phyloP scores from a whole-genome alignment of 2,797 vertebrate genomes.

The Thripadectes ignobilis region DNA sequence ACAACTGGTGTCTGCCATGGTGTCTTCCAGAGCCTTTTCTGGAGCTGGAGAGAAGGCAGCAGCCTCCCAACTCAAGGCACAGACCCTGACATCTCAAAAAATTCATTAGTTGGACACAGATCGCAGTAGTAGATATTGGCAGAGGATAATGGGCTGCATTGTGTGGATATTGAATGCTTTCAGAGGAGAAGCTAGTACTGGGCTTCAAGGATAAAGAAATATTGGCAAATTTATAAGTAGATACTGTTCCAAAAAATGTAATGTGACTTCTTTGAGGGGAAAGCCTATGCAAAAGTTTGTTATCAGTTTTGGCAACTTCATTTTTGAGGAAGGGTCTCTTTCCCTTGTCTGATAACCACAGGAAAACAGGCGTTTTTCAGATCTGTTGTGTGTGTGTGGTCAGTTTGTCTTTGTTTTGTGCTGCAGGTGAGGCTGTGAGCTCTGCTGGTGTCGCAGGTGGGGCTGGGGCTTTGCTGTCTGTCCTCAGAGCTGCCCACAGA shows the following conservation, averaged over 20 bases:
- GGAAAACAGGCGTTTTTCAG: neutral
- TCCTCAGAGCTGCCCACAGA: neutral
- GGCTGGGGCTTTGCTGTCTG: neutral
- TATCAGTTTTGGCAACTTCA: neutral
- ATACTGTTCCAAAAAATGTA: neutral
- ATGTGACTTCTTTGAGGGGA: neutral
- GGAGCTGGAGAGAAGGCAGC: neutral
- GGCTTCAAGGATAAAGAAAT: neutral
- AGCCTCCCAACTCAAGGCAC: neutral
- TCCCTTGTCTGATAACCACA: rapidly evolving
- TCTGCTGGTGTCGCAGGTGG: neutral
- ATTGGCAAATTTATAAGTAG: neutral
- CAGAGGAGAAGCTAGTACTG: neutral
- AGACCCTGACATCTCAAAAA: neutral
- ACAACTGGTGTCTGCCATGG: rapidly evolving
- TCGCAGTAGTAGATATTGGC: neutral
- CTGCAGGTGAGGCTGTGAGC: neutral
- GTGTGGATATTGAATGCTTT: neutral
- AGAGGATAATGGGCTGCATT: neutral
- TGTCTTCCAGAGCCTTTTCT: neutral
- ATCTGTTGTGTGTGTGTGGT: neutral
- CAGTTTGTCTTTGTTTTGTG: neutral
- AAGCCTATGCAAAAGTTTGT: neutral
- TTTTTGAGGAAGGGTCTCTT: neutral
- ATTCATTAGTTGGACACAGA: neutral